phyloP scores from a whole-genome alignment of 2,797 vertebrate genomes.

The Acanthurus lineatus region DNA sequence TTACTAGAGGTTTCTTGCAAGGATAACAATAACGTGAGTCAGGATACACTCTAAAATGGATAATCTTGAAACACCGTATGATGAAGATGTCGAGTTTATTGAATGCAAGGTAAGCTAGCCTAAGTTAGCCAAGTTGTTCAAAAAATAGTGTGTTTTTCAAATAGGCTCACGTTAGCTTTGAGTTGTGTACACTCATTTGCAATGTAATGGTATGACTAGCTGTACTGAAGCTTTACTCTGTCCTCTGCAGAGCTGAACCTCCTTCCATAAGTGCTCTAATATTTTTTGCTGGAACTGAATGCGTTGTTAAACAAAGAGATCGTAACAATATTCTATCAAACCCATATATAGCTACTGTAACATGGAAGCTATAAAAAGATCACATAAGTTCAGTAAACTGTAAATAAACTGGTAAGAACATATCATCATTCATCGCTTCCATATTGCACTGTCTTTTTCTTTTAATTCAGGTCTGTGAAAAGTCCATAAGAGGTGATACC shows the following conservation, averaged over 20 bases:
- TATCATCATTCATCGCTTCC: not conserved
- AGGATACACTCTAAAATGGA: conserved; percentile 66
- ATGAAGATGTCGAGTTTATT: conserved; percentile 75
- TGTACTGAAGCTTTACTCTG: too few relatives aligned
- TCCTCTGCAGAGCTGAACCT: too few relatives aligned
- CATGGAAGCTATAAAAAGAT: too few relatives aligned
- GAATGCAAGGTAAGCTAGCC: conserved; percentile 77
- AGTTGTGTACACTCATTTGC: not conserved
- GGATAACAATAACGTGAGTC: not conserved
- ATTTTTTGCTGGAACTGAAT: too few relatives aligned
- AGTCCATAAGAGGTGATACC: conserved; percentile 82
- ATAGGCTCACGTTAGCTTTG: not conserved
- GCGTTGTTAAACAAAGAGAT: too few relatives aligned
- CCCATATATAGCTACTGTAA: too few relatives aligned
- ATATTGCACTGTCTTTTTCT: conserved; percentile 9
- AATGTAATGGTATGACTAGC: too few relatives aligned
- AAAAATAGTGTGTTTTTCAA: conserved; percentile 29
- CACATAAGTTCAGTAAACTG: not conserved
- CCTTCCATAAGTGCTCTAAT: too few relatives aligned
- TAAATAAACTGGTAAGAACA: not conserved
- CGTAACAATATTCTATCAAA: too few relatives aligned
- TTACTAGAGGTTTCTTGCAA: not conserved
- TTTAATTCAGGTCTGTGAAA: conserved; percentile 81
- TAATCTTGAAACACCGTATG: conserved; percentile 81
- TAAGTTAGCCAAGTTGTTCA: too few relatives aligned